These are phyloP conservation scores for Heptranchias perlo DNA, from an alignment of 2,113 vertebrate species.

Conservation along the genomic window DNA sequence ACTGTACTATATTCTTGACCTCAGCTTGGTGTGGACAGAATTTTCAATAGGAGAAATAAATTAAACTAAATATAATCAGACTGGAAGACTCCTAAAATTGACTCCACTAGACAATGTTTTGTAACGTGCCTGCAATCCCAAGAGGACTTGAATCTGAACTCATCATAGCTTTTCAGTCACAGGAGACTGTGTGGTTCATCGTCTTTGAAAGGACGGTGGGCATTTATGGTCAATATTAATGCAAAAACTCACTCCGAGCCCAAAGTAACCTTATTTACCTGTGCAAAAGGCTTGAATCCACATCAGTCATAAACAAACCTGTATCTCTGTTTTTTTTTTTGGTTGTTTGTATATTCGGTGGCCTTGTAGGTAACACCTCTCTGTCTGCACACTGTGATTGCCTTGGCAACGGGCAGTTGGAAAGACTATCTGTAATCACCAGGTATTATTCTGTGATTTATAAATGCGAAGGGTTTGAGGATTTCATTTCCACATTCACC, in stretches of 20 bases:
- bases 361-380: too few relatives aligned
- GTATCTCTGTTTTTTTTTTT: too few relatives aligned
- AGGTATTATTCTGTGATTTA: too few relatives aligned
- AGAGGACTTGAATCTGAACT: neutral
- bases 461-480: too few relatives aligned
- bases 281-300: neutral
- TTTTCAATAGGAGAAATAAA: neutral
- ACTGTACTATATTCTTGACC: neutral
- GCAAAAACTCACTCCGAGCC: neutral
- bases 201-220: neutral
- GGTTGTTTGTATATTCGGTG: too few relatives aligned
- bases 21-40: neutral
- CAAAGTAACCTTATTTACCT: neutral
- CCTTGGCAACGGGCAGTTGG: too few relatives aligned
- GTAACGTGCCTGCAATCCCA: neutral
- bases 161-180: neutral
- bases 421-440: too few relatives aligned
- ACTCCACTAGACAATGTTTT: neutral
- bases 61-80: neutral
- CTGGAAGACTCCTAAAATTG: neutral
- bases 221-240: neutral
- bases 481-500: too few relatives aligned
- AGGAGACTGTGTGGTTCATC: neutral
- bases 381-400: too few relatives aligned
- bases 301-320: neutral